Evolutionary conservation across 2,113 vertebrate genomes (phyloP).

Genomic region (Ramphastos sulfuratus): DNA sequence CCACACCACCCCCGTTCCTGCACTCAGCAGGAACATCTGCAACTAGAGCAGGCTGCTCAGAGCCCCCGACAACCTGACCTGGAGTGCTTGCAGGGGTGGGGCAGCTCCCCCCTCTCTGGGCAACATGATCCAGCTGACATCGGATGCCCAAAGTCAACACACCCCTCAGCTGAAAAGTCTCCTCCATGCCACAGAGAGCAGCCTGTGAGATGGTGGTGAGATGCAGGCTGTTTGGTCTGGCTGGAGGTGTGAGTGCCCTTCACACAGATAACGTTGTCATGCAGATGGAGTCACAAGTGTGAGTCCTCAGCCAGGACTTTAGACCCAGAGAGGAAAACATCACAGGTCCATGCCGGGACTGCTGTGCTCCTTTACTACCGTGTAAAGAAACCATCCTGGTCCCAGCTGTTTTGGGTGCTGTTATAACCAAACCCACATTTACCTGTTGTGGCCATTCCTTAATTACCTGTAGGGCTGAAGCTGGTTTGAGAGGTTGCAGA

Average conservation of each 20-base stretch:
- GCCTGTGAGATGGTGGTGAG: accelerated
- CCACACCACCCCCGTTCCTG: no score
- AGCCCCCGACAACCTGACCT: no score
- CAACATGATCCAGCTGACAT: not conserved
- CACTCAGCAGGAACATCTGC: no score
- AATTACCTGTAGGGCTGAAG: not conserved
- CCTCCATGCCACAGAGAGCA: accelerated
- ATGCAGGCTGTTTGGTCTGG: not conserved
- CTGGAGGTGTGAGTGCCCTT: not conserved
- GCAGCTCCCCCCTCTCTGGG: no score
- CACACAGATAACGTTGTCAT: accelerated
- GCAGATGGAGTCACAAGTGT: not conserved
- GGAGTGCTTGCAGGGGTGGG: no score
- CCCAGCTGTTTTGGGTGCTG: not conserved
- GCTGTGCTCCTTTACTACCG: not conserved
- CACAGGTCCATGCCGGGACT: accelerated
- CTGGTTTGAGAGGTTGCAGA: not conserved
- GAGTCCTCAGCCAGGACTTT: not conserved
- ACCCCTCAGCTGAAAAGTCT: no score
- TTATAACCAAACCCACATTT: not conserved
- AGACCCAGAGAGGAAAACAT: not conserved
- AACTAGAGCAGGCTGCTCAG: no score
- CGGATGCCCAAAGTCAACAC: not conserved
- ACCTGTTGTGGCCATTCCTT: accelerated
- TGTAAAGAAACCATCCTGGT: accelerated